Base-by-base conservation (phyloP, 2,888 invertebrate genomes). In the Lagria hirta region DNA sequence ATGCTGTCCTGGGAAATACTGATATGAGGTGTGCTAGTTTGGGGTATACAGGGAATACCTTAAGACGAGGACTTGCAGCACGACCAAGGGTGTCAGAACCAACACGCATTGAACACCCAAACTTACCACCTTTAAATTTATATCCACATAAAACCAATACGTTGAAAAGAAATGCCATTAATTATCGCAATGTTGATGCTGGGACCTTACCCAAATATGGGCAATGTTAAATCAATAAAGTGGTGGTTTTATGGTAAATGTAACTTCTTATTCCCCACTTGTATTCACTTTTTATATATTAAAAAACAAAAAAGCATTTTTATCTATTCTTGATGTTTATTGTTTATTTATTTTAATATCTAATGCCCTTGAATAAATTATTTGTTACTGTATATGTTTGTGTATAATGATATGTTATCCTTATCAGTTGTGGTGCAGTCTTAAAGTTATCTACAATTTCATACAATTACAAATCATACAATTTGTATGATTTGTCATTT, bases 31-130 rank as follows among this genome's bases (percentile, higher is more conserved):
- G 71, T 48, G 64, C 67, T 33, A 68, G 61, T 51, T 52, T 78
- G 58, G 75, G 74, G 8, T 70, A 74, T 60, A 75, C 75, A 1
- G 74, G 74, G 1, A 75, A 75, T 1, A 64, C 77, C 2, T 71
- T 77, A 13, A 68, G 77, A 21, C 73, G 76, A 4, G 71, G 70
- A 11, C 37, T 63, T 34, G 55, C 64, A 7, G 48, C 45, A 37
- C 75, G 88, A 30, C 86, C 88, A 0, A 71, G 82, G 12, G 87
- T 89, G 0, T 86, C 89, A 3, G 86, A 86, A 0, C 88, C 89
- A 0, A 88, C 88, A 1, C 77, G 86, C 54, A 88, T 89, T 58
- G 89, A 89, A 62, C 82, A 88, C 59, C 88, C 88, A 0, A 88
- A 89, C 64, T 68, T 87, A 42, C 87, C 89, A 4, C 87, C 89